phyloP scores from a whole-genome alignment of 1,140 invertebrate species.

The Dryas iulia region DNA sequence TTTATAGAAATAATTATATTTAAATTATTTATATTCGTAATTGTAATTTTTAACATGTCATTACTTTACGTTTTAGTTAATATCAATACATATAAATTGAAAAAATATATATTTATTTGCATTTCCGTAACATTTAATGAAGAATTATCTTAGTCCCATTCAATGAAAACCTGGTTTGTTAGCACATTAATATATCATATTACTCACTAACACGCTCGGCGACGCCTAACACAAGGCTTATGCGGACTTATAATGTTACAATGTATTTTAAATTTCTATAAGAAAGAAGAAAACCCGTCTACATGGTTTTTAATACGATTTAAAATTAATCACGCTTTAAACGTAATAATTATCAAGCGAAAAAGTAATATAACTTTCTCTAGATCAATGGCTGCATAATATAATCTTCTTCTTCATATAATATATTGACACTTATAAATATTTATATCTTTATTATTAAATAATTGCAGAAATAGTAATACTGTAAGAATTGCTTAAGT shows the following conservation, averaged over 20 bases:
- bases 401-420: neutral
- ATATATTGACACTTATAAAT: neutral
- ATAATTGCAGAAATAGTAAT: neutral
- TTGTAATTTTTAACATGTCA: no score
- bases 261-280: neutral
- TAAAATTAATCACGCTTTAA: neutral
- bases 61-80: no score
- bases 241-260: neutral
- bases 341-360: neutral
- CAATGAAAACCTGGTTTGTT: conserved; percentile 7
- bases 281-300: neutral
- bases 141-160: no score
- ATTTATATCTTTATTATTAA: neutral
- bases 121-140: neutral
- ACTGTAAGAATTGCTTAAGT: neutral
- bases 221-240: neutral
- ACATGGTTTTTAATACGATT: neutral
- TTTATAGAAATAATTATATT: no score
- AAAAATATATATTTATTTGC: no score
- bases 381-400: neutral
- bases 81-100: no score
- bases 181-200: conserved; percentile 12
- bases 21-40: no score
- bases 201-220: neutral
- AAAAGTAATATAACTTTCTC: neutral